Evolutionary conservation across 1,140 invertebrate genomes (phyloP), one percentile per base, ranked within the genome.

Genomic region (Cephus cinctus): DNA sequence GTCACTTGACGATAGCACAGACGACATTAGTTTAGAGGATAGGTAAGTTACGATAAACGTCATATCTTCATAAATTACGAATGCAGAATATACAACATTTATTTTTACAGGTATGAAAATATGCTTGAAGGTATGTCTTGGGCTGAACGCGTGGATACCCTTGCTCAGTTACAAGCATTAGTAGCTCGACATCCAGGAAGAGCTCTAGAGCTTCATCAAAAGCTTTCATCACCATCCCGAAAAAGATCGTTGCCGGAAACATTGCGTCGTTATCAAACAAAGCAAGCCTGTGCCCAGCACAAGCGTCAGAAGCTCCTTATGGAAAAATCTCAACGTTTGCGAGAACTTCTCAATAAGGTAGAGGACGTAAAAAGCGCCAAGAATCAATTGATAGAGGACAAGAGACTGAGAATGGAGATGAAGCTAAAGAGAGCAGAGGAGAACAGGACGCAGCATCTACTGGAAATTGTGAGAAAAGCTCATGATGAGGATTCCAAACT

Each of bases 401-500:
- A 90, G 47, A 82, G 89, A 21, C 69, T 83, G n/a, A 80, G 89
- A 51, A 88, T 97, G 81, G 88, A 96, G 65, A 81, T 85, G 57
- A 89, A 92, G 57, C 76, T 98, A 42, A 87, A 92, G 61, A 83
- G 89, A 54, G 96, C 96, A 1, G 92, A 94, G 43, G 92, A 96
- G 63, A 98, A 97, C 65, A 80, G 96, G 15, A 88, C 90, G 42
- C 81, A 88, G 57, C 81, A 87, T 68, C 69, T 91, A 19, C 77
- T 88, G 61, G 87, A 89, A 50, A 93, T 96, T 55, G 87, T 96
- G 2, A 83, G 87, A 45, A 98, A 98, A 73, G 96, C 96, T 2
- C 94, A 98, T 59, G 96, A 98, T 61, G 96, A 98, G 73, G 95
- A 98, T 56, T 92, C 94, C 32, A 98, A 98, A 75, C 79, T 95